phyloP scores from a whole-genome alignment of 1,140 invertebrate genomes.

The Drosophila takahashii region DNA sequence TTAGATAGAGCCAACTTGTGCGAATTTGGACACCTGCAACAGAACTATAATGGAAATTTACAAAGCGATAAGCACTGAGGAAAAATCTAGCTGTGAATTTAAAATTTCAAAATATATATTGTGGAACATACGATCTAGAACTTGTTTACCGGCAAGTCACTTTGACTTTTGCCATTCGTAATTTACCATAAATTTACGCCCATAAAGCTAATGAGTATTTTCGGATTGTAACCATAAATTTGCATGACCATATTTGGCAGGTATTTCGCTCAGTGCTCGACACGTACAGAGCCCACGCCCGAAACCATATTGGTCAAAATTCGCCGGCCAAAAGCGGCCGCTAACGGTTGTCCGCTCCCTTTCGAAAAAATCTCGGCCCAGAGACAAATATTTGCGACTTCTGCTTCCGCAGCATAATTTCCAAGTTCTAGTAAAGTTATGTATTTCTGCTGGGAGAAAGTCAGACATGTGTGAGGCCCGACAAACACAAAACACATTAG shows the following conservation, averaged over 20 bases:
- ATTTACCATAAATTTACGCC: not conserved
- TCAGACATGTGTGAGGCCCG: constrained; percentile 10
- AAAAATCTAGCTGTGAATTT: not conserved
- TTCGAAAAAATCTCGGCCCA: constrained; percentile 3
- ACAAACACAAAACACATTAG: constrained; percentile 23
- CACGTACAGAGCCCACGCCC: constrained; percentile 60
- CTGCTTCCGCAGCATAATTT: constrained; percentile 29
- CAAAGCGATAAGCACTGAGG: not conserved
- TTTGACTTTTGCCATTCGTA: not conserved
- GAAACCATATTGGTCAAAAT: constrained; percentile 28
- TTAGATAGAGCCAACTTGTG: constrained; percentile 35
- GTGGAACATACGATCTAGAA: not conserved
- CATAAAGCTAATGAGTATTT: constrained; percentile 14
- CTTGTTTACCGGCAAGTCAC: not conserved
- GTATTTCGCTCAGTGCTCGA: constrained; percentile 33
- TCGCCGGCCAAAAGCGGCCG: constrained; percentile 18
- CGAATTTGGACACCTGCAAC: constrained; percentile 28
- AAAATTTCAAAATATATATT: not conserved
- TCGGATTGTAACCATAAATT: constrained; percentile 8
- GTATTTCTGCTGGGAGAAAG: constrained; percentile 32
- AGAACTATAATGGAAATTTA: constrained; percentile 12
- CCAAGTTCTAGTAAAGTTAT: constrained; percentile 16
- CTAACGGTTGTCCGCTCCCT: constrained; percentile 37
- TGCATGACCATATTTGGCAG: not conserved
- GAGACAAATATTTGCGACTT: constrained; percentile 28